These are phyloP conservation scores for Gadopsis marmoratus DNA, from an alignment of 2,797 vertebrate genomes.

Conservation along the genomic window DNA sequence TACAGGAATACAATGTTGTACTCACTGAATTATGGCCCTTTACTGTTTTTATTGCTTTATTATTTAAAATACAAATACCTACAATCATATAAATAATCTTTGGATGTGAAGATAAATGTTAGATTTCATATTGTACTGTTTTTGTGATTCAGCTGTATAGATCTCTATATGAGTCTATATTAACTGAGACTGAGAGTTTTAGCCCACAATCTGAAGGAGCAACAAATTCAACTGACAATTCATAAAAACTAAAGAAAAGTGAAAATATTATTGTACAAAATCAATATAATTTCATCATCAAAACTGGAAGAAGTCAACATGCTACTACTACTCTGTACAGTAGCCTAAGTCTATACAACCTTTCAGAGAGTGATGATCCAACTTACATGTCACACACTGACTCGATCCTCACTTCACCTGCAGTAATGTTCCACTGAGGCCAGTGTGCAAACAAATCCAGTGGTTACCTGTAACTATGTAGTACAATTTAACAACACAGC, in stretches of 20 bases:
- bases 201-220: neutral
- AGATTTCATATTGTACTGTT: neutral
- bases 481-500: conserved; percentile 20
- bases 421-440: neutral
- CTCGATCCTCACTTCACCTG: conserved; percentile 26
- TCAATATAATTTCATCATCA: neutral
- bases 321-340: neutral
- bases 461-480: conserved; percentile 4
- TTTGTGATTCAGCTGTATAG: neutral
- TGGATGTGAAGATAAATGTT: neutral
- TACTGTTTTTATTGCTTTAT: neutral
- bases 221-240: neutral
- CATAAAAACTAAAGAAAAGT: neutral
- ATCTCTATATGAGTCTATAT: neutral
- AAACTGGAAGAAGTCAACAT: neutral
- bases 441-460: neutral
- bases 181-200: neutral
- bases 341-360: neutral
- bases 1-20: neutral
- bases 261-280: neutral
- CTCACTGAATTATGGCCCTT: neutral
- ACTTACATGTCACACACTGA: conserved; percentile 49
- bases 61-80: neutral
- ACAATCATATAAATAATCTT: neutral
- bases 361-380: conserved; percentile 2